phyloP scores from a whole-genome alignment of 1,140 invertebrate species.

The Melanaphis sacchari region DNA sequence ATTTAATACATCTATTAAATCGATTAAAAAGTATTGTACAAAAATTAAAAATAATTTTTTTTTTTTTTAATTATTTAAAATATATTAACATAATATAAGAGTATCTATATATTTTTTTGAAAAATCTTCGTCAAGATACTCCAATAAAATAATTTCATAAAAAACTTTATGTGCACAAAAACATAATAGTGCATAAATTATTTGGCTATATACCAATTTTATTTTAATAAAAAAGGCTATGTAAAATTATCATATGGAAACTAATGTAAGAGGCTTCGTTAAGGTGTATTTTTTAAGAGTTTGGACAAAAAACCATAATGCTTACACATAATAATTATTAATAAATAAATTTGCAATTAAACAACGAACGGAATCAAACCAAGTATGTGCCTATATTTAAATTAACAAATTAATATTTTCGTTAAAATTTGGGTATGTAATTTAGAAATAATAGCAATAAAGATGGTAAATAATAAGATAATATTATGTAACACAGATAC shows the following conservation, averaged over 20 bases:
- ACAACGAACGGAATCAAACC: too few species aligned
- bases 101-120: background rate
- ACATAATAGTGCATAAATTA: background rate
- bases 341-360: background rate
- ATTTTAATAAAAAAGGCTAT: background rate
- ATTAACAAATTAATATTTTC: too few species aligned
- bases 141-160: background rate
- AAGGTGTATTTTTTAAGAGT: background rate
- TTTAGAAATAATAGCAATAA: background rate
- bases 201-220: background rate
- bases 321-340: background rate
- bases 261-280: background rate
- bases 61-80: background rate
- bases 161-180: background rate
- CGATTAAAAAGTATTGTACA: too few species aligned
- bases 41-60: background rate
- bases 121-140: background rate
- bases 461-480: background rate
- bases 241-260: slow-evolving; percentile 24
- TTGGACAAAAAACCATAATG: background rate
- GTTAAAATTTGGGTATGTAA: too few species aligned
- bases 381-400: too few species aligned
- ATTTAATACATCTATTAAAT: too few species aligned
- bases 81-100: too few species aligned
- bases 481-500: background rate